Conservation (phyloP, 2,888 invertebrate genomes). For the Liopterus haemorrhoidalis region DNA sequence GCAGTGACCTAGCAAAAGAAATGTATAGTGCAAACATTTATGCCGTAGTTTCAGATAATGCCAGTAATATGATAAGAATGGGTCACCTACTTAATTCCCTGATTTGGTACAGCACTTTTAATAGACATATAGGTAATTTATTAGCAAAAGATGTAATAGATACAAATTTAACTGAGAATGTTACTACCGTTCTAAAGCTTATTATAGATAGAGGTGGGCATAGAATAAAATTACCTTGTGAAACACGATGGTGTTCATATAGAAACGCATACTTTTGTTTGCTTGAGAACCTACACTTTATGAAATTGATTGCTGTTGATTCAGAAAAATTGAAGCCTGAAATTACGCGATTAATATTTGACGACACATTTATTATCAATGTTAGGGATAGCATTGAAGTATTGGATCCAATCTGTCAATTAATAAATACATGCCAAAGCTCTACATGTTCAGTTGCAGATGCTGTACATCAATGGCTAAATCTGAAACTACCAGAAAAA, state of each 20-base stretch:
- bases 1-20: conserved; percentile 24
- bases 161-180: conserved; percentile 21
- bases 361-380: conserved; percentile 18
- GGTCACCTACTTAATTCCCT: conserved; percentile 19
- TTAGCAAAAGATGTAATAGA: conserved; percentile 29
- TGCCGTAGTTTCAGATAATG: conserved; percentile 33
- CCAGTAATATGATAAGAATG: conserved; percentile 31
- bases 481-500: conserved; percentile 16
- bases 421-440: conserved; percentile 12
- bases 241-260: conserved; percentile 18
- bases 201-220: conserved; percentile 19
- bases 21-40: conserved; percentile 25
- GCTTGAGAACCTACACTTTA: conserved; percentile 10
- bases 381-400: conserved; percentile 15
- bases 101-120: conserved; percentile 31
- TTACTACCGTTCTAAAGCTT: conserved; percentile 19
- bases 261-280: conserved; percentile 10
- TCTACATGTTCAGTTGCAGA: conserved; percentile 16
- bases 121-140: conserved; percentile 31
- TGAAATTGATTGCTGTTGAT: conserved; percentile 8
- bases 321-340: conserved; percentile 6
- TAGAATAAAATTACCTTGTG: conserved; percentile 21
- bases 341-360: conserved; percentile 14
- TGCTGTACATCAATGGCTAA: conserved; percentile 23
- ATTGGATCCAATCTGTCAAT: conserved; percentile 16